Evolutionary conservation across 2,797 vertebrate genomes (phyloP), one percentile per base, ranked within the genome.

Genomic region (Danio albolineatus): DNA sequence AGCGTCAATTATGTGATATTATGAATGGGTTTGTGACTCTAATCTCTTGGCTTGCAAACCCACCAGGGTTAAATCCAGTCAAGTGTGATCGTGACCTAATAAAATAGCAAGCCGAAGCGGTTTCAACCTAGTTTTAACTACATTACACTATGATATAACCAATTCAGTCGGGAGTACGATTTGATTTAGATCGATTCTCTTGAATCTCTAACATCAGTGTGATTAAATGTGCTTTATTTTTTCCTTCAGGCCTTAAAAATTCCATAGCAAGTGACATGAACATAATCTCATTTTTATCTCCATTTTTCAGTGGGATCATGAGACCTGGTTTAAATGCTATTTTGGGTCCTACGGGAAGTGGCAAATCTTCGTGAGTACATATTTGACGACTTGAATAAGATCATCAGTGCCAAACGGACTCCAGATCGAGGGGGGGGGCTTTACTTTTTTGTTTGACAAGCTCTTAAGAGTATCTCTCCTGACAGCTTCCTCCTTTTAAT

Each of bases 351-450:
- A 96, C 92, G 7, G 96, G 93, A 78, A 92, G 94, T 39, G 94
- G 95, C 21, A 95, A 95, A 87, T 96, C 95, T 75, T 95, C 93
- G 94, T 95, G 71, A 95, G 95, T 96, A 86, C 21, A 71, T 80
- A 39, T 41, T 46, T 70, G 21, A 51, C 10, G 9, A 39, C 12
- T 61, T 49, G 64, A 49, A 70, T 70, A 46, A 72, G 48, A 72
- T 60, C n/a, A 44, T 48, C 17, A 49, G 6, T 69, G 44, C 54
- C 56, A 41, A 56, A 59, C 69, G 7, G 16, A 48, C 39, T 36
- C 7, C 5, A 2, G 5, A 51, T 13, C 5, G 10, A 59, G 28
- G 7, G 36, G 39, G 28, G 48, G 44, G 61, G n/a, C n/a, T n/a
- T 36, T 51, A 46, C 5, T 13, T 39, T n/a, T 8, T n/a, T 13